These are phyloP conservation scores for Leptopilina syphax DNA, from an alignment of 2,888 invertebrate species.

Conservation along the genomic window DNA sequence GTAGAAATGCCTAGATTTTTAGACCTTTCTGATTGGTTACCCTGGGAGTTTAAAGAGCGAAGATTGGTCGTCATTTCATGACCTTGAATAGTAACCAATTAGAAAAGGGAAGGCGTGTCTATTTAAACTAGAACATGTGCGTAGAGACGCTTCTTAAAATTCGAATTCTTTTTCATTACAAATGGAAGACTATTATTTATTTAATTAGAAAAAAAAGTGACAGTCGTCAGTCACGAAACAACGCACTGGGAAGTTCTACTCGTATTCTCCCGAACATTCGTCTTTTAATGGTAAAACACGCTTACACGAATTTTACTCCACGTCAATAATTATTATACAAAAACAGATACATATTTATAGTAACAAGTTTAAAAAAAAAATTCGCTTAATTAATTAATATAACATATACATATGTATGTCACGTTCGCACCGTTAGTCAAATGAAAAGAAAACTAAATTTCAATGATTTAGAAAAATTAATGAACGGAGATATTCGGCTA, in stretches of 20 bases:
- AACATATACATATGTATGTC: slow-evolving; percentile 68
- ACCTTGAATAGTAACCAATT: no score
- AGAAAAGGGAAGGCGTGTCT: no score
- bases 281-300: slow-evolving; percentile 11
- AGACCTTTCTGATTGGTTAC: no score
- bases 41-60: no score
- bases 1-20: no score
- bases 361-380: slow-evolving; percentile 70
- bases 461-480: slow-evolving; percentile 42
- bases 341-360: slow-evolving; percentile 71
- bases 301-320: slow-evolving; percentile 20
- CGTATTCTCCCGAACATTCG: slow-evolving; percentile 38
- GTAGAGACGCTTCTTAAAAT: not conserved
- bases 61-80: no score
- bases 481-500: slow-evolving; percentile 42
- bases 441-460: slow-evolving; percentile 43
- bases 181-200: slow-evolving; percentile 28
- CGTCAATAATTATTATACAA: slow-evolving; percentile 70
- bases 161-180: slow-evolving; percentile 1
- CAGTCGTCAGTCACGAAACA: slow-evolving; percentile 12
- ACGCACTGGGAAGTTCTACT: slow-evolving; percentile 32
- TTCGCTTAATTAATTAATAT: slow-evolving; percentile 66
- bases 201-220: slow-evolving; percentile 5
- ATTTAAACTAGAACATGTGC: no score
- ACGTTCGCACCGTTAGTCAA: slow-evolving; percentile 68